phyloP scores from a whole-genome alignment of 2,888 invertebrate species.

The Trileptium ribeirensis region DNA sequence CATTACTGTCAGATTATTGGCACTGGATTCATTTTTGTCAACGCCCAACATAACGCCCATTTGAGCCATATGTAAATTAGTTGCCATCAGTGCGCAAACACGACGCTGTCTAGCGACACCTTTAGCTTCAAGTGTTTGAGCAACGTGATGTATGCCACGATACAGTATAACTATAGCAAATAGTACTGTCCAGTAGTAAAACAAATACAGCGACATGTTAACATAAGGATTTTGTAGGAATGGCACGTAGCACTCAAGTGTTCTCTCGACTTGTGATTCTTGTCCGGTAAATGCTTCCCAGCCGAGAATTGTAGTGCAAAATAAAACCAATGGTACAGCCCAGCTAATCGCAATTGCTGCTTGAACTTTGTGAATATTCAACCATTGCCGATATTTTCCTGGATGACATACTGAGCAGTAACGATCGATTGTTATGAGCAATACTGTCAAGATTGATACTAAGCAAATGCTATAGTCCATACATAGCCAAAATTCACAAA shows the following conservation, averaged over 20 bases:
- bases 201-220: slow-evolving; percentile 50
- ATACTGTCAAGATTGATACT: slow-evolving; percentile 49
- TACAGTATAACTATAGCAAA: slow-evolving; percentile 49
- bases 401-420: slow-evolving; percentile 47
- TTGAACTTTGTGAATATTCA: slow-evolving; percentile 69
- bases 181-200: slow-evolving; percentile 49
- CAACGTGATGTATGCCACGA: slow-evolving; percentile 30
- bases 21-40: no score
- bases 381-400: slow-evolving; percentile 50
- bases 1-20: no score
- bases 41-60: slow-evolving; percentile 11
- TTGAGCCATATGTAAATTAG: slow-evolving; percentile 19
- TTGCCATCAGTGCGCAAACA: slow-evolving; percentile 9
- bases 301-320: slow-evolving; percentile 49
- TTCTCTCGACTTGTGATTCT: slow-evolving; percentile 62
- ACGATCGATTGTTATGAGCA: slow-evolving; percentile 47
- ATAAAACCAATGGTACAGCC: slow-evolving; percentile 46
- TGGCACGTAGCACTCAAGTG: slow-evolving; percentile 45
- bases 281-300: slow-evolving; percentile 45
- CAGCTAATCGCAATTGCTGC: slow-evolving; percentile 45
- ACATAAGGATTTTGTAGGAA: slow-evolving; percentile 49
- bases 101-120: slow-evolving; percentile 18
- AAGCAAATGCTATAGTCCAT: slow-evolving; percentile 50
- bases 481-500: slow-evolving; percentile 45
- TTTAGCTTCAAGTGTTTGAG: slow-evolving; percentile 23